A percentile compares a stretch with the other conserved stretches of the same genome.
Conservation (phyloP, 1,140 invertebrate species). For the Caligus rogercresseyi region DNA sequence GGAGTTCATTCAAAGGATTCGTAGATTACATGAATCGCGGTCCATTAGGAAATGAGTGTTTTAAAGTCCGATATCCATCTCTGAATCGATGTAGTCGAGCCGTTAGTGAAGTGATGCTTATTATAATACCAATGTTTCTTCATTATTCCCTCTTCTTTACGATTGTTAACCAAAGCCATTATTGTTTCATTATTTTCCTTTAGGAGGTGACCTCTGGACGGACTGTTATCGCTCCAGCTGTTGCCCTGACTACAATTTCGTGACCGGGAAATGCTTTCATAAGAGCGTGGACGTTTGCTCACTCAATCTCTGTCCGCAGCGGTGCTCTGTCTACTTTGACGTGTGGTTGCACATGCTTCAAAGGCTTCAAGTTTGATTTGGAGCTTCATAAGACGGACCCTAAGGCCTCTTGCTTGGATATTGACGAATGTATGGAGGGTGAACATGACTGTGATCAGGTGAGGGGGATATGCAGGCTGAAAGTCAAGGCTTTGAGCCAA, state of each 20-base stretch:
- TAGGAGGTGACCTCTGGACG: slow-evolving; percentile 30
- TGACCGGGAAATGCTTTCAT: slow-evolving; percentile 38
- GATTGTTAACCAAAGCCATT: too few relatives aligned
- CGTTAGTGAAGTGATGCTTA: too few relatives aligned
- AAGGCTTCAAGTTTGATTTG: slow-evolving; percentile 39
- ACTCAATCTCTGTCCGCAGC: slow-evolving; percentile 42
- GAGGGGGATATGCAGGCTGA: too few relatives aligned
- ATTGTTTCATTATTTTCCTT: too few relatives aligned
- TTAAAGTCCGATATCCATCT: too few relatives aligned
- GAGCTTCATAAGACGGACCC: slow-evolving; percentile 34
- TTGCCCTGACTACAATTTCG: slow-evolving; percentile 36
- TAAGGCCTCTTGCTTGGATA: slow-evolving; percentile 35
- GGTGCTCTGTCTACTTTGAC: slow-evolving; percentile 38
- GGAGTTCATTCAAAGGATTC: too few relatives aligned
- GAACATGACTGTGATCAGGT: slow-evolving; percentile 40
- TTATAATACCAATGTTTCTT: too few relatives aligned
- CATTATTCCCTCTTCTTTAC: too few relatives aligned
- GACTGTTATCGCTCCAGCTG: slow-evolving; percentile 36
- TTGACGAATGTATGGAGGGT: slow-evolving; percentile 45
- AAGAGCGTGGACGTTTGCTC: slow-evolving; percentile 41
- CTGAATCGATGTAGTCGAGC: too few relatives aligned
- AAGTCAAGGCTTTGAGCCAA: too few relatives aligned
- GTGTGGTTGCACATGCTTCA: slow-evolving; percentile 44
- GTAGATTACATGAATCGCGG: too few relatives aligned
- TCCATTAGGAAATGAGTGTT: too few relatives aligned